Conservation (phyloP, 2,113 vertebrate species). For the Burhinus oedicnemus region DNA sequence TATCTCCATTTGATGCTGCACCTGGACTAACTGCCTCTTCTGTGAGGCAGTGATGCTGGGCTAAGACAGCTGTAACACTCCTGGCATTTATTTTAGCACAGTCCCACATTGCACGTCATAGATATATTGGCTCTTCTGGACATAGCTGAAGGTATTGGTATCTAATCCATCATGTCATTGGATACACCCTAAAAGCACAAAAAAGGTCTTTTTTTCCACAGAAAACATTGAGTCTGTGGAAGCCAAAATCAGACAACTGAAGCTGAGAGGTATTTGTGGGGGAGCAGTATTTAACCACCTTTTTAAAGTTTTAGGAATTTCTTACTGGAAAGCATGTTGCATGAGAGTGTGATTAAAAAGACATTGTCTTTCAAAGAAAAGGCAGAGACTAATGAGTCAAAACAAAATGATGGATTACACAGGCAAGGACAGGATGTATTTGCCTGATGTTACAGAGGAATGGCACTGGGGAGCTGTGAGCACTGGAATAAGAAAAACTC, state of each 20-base stretch:
- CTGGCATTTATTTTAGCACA: background rate
- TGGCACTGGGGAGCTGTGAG: background rate
- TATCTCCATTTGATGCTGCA: background rate
- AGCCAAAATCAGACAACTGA: background rate
- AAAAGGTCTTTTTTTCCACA: background rate
- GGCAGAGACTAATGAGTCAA: conserved; percentile 38
- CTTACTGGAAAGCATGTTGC: background rate
- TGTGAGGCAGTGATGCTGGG: accelerated
- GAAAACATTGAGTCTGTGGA: background rate
- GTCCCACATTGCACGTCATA: accelerated
- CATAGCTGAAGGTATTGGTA: background rate
- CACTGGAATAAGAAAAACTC: background rate
- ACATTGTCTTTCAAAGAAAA: conserved; percentile 30
- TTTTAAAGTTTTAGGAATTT: background rate
- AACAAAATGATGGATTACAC: background rate
- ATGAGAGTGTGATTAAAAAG: background rate
- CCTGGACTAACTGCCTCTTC: background rate
- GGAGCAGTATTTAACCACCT: background rate
- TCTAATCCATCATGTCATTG: background rate
- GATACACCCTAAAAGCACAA: background rate
- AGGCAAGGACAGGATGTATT: background rate
- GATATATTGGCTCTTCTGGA: background rate
- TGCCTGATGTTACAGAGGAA: background rate
- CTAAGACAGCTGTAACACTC: accelerated
- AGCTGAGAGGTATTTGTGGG: background rate